These are phyloP conservation scores for Cantharis rustica DNA, from an alignment of 2,888 invertebrate genomes.

Conservation along the genomic window DNA sequence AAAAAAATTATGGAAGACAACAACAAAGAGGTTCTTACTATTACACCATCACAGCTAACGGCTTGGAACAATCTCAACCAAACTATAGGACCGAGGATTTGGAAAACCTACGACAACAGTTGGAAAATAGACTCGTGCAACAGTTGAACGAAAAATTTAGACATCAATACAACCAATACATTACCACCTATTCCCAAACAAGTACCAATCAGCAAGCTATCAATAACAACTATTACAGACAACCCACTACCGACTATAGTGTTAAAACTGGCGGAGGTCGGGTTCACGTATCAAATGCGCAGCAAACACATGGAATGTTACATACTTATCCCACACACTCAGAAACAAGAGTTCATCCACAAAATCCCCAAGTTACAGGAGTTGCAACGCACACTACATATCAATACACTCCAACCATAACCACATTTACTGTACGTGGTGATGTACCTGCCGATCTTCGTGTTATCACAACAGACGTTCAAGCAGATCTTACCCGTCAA, in stretches of 20 bases:
- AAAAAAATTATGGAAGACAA: conserved; percentile 48
- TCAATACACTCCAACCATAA: conserved; percentile 7
- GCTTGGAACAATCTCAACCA: conserved; percentile 39
- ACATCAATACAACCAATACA: conserved; percentile 31
- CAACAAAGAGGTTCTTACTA: conserved; percentile 43
- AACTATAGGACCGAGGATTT: conserved; percentile 49
- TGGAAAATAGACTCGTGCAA: conserved; percentile 47
- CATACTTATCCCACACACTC: background rate
- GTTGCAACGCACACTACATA: conserved; percentile 3
- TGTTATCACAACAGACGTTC: conserved; percentile 28
- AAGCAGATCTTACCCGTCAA: conserved; percentile 40
- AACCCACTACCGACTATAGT: background rate
- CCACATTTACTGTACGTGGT: conserved; percentile 8
- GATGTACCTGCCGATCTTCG: conserved; percentile 27
- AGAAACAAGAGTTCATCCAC: background rate
- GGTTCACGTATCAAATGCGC: background rate
- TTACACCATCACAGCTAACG: conserved; percentile 35
- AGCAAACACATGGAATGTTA: background rate
- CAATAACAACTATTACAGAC: background rate
- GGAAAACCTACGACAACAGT: conserved; percentile 46
- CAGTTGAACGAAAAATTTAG: conserved; percentile 38
- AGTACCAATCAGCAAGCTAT: background rate
- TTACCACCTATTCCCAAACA: conserved; percentile 8
- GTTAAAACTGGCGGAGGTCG: background rate
- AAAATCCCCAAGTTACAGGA: background rate